Conservation (phyloP, 2,888 invertebrate species). For the Parapristionchus giblindavisi region DNA sequence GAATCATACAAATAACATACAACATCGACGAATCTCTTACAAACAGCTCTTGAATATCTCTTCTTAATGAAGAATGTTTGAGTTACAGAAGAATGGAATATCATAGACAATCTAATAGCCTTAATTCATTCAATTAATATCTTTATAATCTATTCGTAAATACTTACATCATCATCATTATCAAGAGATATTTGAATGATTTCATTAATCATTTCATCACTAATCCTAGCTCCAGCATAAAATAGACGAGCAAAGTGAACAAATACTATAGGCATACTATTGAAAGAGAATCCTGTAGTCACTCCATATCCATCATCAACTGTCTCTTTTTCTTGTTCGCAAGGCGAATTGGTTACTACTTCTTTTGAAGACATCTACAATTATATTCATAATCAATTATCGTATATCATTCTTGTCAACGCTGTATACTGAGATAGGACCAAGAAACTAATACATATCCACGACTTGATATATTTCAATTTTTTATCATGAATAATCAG, state of each 20-base stretch:
- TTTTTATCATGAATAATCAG: too few species aligned
- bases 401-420: too few species aligned
- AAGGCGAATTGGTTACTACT: conserved; percentile 12
- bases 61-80: conserved; percentile 8
- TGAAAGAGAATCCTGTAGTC: conserved; percentile 13
- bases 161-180: conserved; percentile 18
- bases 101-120: conserved; percentile 17
- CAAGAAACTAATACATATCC: too few species aligned
- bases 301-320: conserved; percentile 7
- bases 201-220: conserved; percentile 10
- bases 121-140: neutral
- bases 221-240: neutral
- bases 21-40: conserved; percentile 2
- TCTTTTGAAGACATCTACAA: conserved; percentile 32
- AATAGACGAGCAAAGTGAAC: conserved; percentile 6
- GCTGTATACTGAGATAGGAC: too few species aligned
- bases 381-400: neutral
- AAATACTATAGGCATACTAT: neutral
- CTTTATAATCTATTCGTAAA: neutral
- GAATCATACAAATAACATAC: neutral
- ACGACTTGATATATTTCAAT: too few species aligned
- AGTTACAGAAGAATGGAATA: neutral
- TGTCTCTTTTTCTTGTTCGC: conserved; percentile 33
- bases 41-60: conserved; percentile 12
- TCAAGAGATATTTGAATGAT: neutral